These are phyloP conservation scores for Arctia plantaginis DNA, from an alignment of 2,888 invertebrate genomes.

Conservation along the genomic window DNA sequence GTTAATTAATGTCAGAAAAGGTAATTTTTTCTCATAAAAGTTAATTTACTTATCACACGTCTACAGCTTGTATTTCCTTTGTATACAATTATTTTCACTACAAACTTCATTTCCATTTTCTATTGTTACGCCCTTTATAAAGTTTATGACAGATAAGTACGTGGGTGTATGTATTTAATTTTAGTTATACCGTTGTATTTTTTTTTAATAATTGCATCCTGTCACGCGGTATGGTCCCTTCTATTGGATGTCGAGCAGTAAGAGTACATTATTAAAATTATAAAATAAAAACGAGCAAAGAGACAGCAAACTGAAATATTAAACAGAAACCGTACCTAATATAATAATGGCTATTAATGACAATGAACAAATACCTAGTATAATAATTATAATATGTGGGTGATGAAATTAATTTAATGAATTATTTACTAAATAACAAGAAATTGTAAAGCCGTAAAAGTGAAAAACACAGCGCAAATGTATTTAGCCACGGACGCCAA, in stretches of 20 bases:
- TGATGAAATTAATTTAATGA: constrained; percentile 1
- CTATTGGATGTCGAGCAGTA: not conserved
- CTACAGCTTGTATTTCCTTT: not conserved
- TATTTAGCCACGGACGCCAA: constrained; percentile 34
- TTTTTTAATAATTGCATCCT: not conserved
- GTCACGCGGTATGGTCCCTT: not conserved
- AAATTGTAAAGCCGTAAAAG: constrained; percentile 33
- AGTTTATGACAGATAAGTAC: not conserved
- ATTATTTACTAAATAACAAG: not conserved
- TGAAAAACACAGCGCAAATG: constrained; percentile 28
- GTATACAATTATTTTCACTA: too few species aligned
- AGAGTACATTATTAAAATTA: not conserved
- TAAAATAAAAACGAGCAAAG: not conserved
- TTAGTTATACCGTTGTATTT: too few species aligned
- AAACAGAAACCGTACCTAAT: not conserved
- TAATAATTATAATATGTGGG: not conserved
- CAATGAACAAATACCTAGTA: not conserved
- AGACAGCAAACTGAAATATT: not conserved
- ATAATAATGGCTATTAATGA: not conserved
- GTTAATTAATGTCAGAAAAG: not conserved
- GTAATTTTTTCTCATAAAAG: not conserved
- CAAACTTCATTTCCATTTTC: not conserved
- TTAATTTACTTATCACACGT: not conserved
- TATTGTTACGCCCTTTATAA: not conserved
- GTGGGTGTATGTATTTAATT: too few species aligned